Evolutionary conservation across 2,888 invertebrate species (phyloP), one percentile per base, ranked within the genome.

Genomic region (Noctua pronuba): DNA sequence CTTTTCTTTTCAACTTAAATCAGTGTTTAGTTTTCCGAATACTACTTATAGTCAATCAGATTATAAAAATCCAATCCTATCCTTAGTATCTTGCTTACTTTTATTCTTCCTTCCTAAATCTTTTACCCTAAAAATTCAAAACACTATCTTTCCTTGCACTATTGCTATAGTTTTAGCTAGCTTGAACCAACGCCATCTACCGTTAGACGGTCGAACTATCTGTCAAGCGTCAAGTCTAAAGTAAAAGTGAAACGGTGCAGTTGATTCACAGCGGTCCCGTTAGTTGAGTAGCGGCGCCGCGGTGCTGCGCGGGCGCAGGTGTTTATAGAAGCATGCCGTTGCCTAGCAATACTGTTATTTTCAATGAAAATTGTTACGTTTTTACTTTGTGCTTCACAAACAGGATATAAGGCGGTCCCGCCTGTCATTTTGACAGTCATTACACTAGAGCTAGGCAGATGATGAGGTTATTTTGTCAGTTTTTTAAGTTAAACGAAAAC

Each of bases 221-320:
- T 81, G 76, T 74, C 76, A 72, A 77, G 70, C 82, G 46, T 69
- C 68, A 77, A 76, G 72, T 73, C 62, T 73, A 46, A 90, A 91
- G 90, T 91, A 91, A 93, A 92, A 91, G 93, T 92, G 83, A 88
- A 90, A 84, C 83, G 73, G 74, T 73, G 73, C 71, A 75, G 67
- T 77, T 77, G 64, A 46, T 83, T 85, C 81, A 68, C 70, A 77
- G 49, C 77, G 77, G 82, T 88, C 82, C 90, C 90, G 91, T 88
- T 86, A 87, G 76, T 84, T 80, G 35, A 31, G 44, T 69, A 68
- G 82, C 18, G 79, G 84, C 88, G 84, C 85, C 72, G 66, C 73
- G 38, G 82, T 28, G 66, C 58, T 80, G 77, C 52, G 84, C 77
- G 60, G 21, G 52, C 44, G 81, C 73, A 77, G 8, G 24, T 73